These are phyloP conservation scores for Paradoxurus hermaphroditus DNA, from an alignment of 2,113 vertebrate genomes.

Conservation along the genomic window DNA sequence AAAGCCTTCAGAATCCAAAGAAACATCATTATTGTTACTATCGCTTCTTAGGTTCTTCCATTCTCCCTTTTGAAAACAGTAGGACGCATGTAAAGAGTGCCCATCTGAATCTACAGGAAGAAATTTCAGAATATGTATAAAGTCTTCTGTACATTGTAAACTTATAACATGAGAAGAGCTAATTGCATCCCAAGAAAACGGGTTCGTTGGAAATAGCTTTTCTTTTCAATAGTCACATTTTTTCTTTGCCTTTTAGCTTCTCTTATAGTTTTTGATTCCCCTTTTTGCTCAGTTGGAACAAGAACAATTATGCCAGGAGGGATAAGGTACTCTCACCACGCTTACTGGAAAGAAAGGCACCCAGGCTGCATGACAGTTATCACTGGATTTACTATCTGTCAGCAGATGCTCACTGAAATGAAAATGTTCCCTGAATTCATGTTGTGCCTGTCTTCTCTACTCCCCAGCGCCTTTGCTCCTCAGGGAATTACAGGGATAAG, in stretches of 20 bases:
- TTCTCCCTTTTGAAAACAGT: background rate
- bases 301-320: background rate
- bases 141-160: background rate
- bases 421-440: slow-evolving; percentile 7
- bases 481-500: background rate
- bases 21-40: background rate
- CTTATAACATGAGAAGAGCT: background rate
- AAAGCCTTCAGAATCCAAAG: slow-evolving; percentile 25
- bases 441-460: background rate
- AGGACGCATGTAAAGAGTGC: background rate
- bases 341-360: background rate
- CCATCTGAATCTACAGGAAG: background rate
- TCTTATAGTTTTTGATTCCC: background rate
- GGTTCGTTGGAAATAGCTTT: background rate
- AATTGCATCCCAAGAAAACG: background rate
- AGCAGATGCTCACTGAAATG: background rate
- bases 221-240: background rate
- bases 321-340: background rate
- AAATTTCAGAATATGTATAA: background rate
- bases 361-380: background rate
- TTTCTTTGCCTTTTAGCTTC: background rate
- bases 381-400: background rate
- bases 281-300: background rate
- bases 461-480: background rate
- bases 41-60: background rate